phyloP scores from a whole-genome alignment of 2,797 vertebrate genomes.

The Catharus ustulatus region DNA sequence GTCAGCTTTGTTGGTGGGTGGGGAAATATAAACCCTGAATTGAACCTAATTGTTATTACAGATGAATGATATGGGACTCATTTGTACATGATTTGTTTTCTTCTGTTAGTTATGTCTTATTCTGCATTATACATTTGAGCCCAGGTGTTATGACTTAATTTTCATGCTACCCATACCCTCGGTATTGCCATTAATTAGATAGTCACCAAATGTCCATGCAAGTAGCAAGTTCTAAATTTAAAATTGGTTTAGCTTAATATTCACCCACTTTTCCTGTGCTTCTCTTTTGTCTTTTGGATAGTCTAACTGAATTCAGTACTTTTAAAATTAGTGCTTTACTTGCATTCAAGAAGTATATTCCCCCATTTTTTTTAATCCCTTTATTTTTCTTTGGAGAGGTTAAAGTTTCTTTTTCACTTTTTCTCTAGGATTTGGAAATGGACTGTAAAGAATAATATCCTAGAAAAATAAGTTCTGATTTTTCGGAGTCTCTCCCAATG shows the following conservation, averaged over 20 bases:
- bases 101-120: slow-evolving; percentile 46
- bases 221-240: neutral
- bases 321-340: neutral
- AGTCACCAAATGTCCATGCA: neutral
- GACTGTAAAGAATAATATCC: neutral
- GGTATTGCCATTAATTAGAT: neutral
- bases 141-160: slow-evolving; percentile 53
- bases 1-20: slow-evolving; percentile 45
- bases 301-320: neutral
- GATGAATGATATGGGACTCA: slow-evolving; percentile 66
- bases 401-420: neutral
- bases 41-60: slow-evolving; percentile 69
- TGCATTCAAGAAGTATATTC: neutral
- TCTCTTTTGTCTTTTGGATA: neutral
- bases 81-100: slow-evolving; percentile 55
- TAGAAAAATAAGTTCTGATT: neutral
- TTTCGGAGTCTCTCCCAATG: neutral
- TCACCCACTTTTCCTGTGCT: neutral
- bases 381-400: neutral
- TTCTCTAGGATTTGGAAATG: neutral
- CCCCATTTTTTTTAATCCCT: fast-evolving
- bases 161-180: neutral
- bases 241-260: neutral
- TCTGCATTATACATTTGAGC: neutral
- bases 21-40: slow-evolving; percentile 67